Base-by-base conservation (phyloP, 2,797 vertebrate species). In the Urocyon cinereoargenteus region DNA sequence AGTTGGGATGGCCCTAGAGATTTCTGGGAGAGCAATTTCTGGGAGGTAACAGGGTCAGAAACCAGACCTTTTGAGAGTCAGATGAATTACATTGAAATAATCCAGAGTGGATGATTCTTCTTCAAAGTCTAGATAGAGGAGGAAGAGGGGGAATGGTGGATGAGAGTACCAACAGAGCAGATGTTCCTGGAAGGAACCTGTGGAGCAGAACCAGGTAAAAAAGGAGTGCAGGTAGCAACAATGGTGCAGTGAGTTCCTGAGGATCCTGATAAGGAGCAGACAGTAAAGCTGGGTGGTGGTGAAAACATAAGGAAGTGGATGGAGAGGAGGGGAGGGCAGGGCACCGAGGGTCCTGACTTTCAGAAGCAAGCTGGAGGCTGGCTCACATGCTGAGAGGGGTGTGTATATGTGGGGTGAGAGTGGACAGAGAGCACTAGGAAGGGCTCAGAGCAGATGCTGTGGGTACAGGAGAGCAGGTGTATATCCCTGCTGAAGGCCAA, bases 401-500 rank as follows among this genome's bases (percentile, higher is more conserved):
- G 24, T n/a, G 31, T 22, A 11, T n/a, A 31, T 40, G 72, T 14
- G 19, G 14, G 79, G 59, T 82, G 64, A 93, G 90, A 75, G 79
- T 84, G 57, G 34, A 40, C 83, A 18, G 66, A 89, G 34, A 75
- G 22, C 72, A 66, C 2, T 18, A 83, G 77, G 28, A 96, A 88
- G 62, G 72, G 21, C n/a, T 86, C 53, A 53, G 31, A 66, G 12
- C 79, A 95, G 93, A 93, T 81, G 83, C 83, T 73, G 53, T 40
- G 70, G 86, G 91, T 61, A 75, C 28, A 59, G 84, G 45, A 95
- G 53, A 78, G 87, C 77, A 95, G 96, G 93, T 70, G 79, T 68
- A 62, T 5, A 11, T 77, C 34, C 51, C 92, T 73, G 53, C 70
- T 40, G 45, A 97, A 78, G 89, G 40, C 66, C 1, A 9, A 36